Evolutionary conservation across 2,797 vertebrate species (phyloP).

Genomic region (Darevskia mixta): DNA sequence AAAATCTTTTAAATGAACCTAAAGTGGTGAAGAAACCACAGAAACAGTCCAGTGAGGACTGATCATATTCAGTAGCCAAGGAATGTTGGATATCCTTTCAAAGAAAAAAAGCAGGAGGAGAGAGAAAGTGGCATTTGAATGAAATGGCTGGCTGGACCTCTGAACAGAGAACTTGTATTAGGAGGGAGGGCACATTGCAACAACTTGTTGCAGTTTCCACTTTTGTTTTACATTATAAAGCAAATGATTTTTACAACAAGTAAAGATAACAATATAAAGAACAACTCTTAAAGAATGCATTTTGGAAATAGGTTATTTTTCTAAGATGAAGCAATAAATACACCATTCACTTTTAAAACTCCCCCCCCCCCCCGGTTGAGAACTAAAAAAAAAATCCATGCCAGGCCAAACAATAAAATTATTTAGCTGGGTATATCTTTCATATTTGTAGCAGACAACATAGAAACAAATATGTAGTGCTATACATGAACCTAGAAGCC

Average conservation of each 20-base stretch:
- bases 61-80: background rate
- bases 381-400: background rate
- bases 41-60: background rate
- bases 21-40: background rate
- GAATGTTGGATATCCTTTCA: background rate
- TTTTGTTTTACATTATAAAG: background rate
- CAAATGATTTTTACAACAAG: background rate
- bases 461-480: background rate
- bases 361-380: no score
- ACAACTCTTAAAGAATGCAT: background rate
- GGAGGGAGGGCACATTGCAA: background rate
- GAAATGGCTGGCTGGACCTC: background rate
- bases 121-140: background rate
- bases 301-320: background rate
- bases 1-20: background rate
- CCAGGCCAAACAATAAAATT: fast-evolving
- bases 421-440: fast-evolving
- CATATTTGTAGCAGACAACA: background rate
- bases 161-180: background rate
- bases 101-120: background rate
- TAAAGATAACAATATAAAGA: background rate
- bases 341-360: background rate
- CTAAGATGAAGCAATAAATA: background rate
- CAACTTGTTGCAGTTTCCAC: background rate
- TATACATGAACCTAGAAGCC: background rate